These are phyloP conservation scores for Resseliella maxima DNA, from an alignment of 2,888 invertebrate species.

Conservation along the genomic window DNA sequence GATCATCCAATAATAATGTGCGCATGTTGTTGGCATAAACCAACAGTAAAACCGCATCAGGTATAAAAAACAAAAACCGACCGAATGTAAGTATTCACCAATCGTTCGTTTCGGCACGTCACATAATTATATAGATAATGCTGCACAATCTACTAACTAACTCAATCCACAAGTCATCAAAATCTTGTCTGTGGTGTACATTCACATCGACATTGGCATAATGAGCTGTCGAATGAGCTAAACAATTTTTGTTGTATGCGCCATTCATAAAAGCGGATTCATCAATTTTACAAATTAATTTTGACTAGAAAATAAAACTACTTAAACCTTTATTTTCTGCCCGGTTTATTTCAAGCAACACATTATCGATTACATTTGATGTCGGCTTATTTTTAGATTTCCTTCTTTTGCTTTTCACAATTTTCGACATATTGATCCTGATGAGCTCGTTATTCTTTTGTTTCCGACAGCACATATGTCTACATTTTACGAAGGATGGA, in stretches of 20 bases:
- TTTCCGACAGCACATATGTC: background rate
- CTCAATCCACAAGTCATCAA: slow-evolving; percentile 28
- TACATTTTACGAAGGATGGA: background rate
- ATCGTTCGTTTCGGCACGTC: slow-evolving; percentile 4
- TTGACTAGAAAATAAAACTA: background rate
- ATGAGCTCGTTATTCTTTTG: slow-evolving; percentile 48
- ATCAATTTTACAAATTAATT: slow-evolving; percentile 53
- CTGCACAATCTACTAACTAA: background rate
- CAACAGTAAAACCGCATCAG: slow-evolving; percentile 35
- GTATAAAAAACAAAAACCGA: background rate
- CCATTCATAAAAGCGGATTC: background rate
- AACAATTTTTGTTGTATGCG: background rate
- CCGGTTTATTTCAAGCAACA: background rate
- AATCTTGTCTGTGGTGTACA: background rate
- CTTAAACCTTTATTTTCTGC: background rate
- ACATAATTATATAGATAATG: slow-evolving; percentile 9
- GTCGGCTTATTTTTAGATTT: slow-evolving; percentile 35
- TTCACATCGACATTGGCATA: slow-evolving; percentile 15
- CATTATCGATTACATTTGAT: slow-evolving; percentile 4
- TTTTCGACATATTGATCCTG: slow-evolving; percentile 33
- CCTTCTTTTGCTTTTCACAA: too few species aligned
- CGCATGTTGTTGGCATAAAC: background rate
- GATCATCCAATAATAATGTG: background rate
- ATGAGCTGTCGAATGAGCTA: slow-evolving; percentile 13
- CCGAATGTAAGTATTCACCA: background rate